These are phyloP conservation scores for Trichonephila clavipes DNA, from an alignment of 1,140 invertebrate genomes.

Conservation along the genomic window DNA sequence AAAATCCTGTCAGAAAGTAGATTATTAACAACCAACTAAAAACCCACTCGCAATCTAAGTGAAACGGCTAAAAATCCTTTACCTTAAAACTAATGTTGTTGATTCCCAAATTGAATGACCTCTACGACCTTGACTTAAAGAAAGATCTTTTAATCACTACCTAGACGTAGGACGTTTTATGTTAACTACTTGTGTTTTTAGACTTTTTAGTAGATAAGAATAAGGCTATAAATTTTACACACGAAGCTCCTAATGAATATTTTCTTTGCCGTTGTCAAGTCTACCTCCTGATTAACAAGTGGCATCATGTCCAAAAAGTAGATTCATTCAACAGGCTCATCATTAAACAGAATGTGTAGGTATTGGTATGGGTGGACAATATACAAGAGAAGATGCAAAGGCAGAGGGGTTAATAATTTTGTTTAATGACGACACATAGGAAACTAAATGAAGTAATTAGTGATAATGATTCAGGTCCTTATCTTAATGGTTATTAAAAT, in stretches of 20 bases:
- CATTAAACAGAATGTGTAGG: not conserved
- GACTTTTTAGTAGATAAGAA: slow-evolving; percentile 23
- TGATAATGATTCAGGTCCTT: slow-evolving; percentile 2
- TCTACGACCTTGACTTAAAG: not conserved
- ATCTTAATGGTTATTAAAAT: slow-evolving; percentile 11
- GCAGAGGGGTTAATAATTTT: not conserved
- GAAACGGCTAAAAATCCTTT: not conserved
- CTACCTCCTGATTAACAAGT: no score
- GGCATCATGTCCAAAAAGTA: not conserved
- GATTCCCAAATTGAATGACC: slow-evolving; percentile 17
- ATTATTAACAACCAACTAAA: not conserved
- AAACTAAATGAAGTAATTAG: not conserved
- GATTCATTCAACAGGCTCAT: not conserved
- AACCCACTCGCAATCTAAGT: not conserved
- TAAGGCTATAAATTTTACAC: not conserved
- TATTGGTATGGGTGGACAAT: not conserved
- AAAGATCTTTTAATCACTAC: no score
- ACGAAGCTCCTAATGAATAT: not conserved
- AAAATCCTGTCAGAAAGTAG: not conserved
- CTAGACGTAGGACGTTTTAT: not conserved
- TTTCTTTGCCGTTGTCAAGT: not conserved
- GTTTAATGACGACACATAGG: not conserved
- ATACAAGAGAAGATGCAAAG: not conserved
- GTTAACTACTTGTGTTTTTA: not conserved
- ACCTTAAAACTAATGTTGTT: not conserved